Base-by-base conservation (phyloP, 2,797 vertebrate genomes). In the Sandelia bainsii region DNA sequence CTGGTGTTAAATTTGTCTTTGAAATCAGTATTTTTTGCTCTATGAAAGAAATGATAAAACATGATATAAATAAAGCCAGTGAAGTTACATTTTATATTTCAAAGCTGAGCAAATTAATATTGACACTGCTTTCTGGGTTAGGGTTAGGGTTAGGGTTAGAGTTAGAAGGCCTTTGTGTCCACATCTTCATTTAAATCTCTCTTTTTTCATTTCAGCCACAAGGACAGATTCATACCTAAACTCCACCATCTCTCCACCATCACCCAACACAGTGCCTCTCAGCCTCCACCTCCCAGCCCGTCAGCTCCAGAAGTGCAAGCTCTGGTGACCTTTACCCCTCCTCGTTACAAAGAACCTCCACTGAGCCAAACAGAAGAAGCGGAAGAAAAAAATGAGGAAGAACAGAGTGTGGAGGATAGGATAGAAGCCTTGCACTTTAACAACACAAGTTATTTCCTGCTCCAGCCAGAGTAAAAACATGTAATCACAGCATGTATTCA, bases 381-480 rank as follows among this genome's bases (percentile, higher is more conserved):
- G 3, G 66, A 69, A 20, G 69, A 61, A 1, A 71, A 81, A 80
- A 75, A 77, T 22, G 70, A 80, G 60, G 67, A 79, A 51, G 80
- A 79, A 69, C 62, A 61, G 23, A n/a, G 8, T 27, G 45, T 17
- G 17, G 65, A 49, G 10, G 74, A 77, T 9, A 52, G 16, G 12
- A 62, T 2, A 14, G 85, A 91, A 16, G 48, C 76, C 8, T 66
- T 90, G 62, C 83, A 93, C 54, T 93, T 95, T 49, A 90, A 89
- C 76, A 95, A 95, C 75, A 86, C 82, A 49, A 93, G 89, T 73
- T 95, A 95, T 79, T 95, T 95, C 74, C 77, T 91, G 12, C 61
- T 89, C 16, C 65, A 64, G 48, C 75, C 23, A 19, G 44, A 83
- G 42, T 62, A 19, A 58, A 42, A 46, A n/a, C 19, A n/a, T 10